Percentiles rank a stretch among this genome's conserved stretches.
Evolutionary conservation across 2,888 invertebrate genomes (phyloP).

Genomic region (Chloroclysta siterata): DNA sequence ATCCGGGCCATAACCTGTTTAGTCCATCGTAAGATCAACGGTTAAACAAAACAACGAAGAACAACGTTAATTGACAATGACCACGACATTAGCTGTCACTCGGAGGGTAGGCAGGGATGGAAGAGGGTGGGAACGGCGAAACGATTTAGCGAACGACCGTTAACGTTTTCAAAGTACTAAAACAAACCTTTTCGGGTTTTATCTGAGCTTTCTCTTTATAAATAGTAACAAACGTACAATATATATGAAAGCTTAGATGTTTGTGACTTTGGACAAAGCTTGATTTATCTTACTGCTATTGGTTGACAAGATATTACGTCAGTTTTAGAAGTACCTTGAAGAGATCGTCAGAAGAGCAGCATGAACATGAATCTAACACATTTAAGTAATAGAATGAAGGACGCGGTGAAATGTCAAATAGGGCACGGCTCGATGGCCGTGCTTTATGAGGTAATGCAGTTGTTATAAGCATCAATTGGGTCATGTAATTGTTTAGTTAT

Average conservation of each 20-base stretch:
- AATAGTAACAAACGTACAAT: neutral
- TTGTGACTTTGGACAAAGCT: neutral
- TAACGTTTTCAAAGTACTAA: slow-evolving; percentile 25
- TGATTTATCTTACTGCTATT: no score
- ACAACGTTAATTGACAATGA: slow-evolving; percentile 37
- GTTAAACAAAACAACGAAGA: slow-evolving; percentile 12
- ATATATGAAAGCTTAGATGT: neutral
- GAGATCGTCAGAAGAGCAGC: no score
- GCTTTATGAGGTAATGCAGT: no score
- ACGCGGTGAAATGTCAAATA: no score
- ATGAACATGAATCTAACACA: no score
- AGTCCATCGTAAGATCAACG: slow-evolving; percentile 2
- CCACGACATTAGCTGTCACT: slow-evolving; percentile 38
- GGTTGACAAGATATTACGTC: no score
- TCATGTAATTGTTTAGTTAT: no score
- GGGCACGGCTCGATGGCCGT: no score
- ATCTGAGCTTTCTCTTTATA: slow-evolving; percentile 3
- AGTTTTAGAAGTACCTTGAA: no score
- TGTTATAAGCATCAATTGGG: no score
- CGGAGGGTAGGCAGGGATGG: slow-evolving; percentile 22
- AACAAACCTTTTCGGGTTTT: slow-evolving; percentile 25
- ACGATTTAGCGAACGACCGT: slow-evolving; percentile 29
- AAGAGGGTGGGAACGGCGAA: slow-evolving; percentile 22
- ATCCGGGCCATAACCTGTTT: slow-evolving; percentile 4
- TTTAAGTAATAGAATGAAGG: no score